phyloP scores from a whole-genome alignment of 2,888 invertebrate species.

The Stenichneumon culpator region DNA sequence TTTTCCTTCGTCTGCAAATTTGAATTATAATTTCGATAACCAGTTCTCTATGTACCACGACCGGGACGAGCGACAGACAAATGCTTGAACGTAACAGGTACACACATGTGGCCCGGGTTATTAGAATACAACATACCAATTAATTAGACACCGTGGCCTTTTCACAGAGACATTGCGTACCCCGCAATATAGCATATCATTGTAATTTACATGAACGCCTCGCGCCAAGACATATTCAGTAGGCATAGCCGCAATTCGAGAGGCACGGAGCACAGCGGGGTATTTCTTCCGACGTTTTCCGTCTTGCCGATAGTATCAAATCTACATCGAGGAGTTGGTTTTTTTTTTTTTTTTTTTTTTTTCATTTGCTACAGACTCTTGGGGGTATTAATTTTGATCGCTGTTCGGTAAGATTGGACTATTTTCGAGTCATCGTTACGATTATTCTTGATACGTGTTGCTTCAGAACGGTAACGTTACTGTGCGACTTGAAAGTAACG shows the following conservation, averaged over 20 bases:
- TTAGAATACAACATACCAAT: constrained; percentile 68
- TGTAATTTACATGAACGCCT: constrained; percentile 68
- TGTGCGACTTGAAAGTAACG: constrained; percentile 13
- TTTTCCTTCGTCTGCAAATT: constrained; percentile 55
- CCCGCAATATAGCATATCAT: constrained; percentile 47
- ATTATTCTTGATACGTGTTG: constrained; percentile 11
- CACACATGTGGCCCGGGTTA: constrained; percentile 25
- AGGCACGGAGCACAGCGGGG: not conserved
- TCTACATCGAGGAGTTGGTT: not conserved
- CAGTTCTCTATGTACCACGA: constrained; percentile 61
- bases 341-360: not conserved
- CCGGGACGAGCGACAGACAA: constrained; percentile 8
- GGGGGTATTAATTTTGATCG: constrained; percentile 1
- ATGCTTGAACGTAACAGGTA: constrained; percentile 1
- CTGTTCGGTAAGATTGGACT: not conserved
- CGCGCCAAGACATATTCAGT: constrained; percentile 64
- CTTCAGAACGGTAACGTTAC: not conserved
- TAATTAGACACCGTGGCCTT: constrained; percentile 66
- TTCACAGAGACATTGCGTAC: constrained; percentile 57
- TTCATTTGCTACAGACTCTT: not conserved
- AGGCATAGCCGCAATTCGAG: constrained; percentile 1
- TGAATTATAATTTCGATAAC: constrained; percentile 70
- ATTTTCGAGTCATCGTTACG: constrained; percentile 44
- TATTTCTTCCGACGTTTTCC: constrained; percentile 5
- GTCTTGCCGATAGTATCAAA: not conserved